Evolutionary conservation across 2,888 invertebrate genomes (phyloP), one percentile per base, ranked within the genome.

Genomic region (Oithona nana): DNA sequence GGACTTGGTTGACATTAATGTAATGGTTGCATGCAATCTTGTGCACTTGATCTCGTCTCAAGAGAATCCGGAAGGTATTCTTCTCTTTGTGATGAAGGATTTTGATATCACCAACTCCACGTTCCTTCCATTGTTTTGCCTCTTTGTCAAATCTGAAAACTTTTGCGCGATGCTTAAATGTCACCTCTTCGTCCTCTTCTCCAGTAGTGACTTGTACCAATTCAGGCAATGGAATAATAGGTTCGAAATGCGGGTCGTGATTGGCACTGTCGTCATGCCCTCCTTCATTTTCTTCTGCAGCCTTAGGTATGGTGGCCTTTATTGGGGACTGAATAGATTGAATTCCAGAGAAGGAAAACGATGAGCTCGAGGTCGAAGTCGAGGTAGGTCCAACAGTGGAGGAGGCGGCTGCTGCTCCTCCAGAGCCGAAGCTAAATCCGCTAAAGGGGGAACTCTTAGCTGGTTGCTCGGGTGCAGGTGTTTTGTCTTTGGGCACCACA

Each of bases 41-140:
- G 67, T 67, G 39, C 68, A 64, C 62, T 69, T 75, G 65, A 73
- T 65, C 58, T 74, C 67, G 63, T 20, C 67, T 62, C 56, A 65
- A 64, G 16, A 66, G 63, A 22, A 67, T 67, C 22, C 76, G 67
- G 50, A 66, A 67, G 56, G 66, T 66, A 26, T 66, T 65, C 20
- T 66, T 66, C 22, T 16, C 64, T 29, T 67, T 64, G 64, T 71
- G 66, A 31, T 66, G 66, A 56, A 76, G 68, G 28, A 77, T 71
- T 67, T 76, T 76, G 50, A 77, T 66, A 56, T 73, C 72, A 2
- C 77, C 77, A 29, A 73, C 65, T 2, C 77, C 77, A 55, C 76
- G 67, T 65, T 77, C 76, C 66, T 77, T 77, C 76, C 76, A 77
- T 66, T 75, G 72, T 58, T 71, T 71, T 1, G 69, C 65, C 61